Base-by-base conservation (phyloP, 2,888 invertebrate genomes). In the Pristionchus exspectatus region DNA sequence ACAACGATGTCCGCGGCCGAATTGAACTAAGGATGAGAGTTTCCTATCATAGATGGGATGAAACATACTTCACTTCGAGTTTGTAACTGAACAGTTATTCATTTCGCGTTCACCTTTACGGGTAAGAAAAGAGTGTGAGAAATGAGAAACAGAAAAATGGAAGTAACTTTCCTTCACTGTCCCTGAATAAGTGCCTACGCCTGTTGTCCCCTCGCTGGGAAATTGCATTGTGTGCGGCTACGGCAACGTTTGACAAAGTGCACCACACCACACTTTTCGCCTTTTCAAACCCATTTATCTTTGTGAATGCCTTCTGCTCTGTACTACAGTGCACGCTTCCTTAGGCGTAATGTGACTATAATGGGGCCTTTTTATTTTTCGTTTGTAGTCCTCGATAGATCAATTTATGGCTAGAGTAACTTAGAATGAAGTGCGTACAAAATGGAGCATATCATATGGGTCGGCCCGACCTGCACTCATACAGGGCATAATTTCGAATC, bases 201-300 rank as follows among this genome's bases (percentile, higher is more conserved):
- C n/a, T 63, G 63, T 63, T 63, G 63, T 63, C 63, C 24, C n/a
- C n/a, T 24, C 63, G n/a, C 59, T n/a, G n/a, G 74, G 38, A 38
- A 38, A 38, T 74, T 16, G 33, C 24, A 74, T 74, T 74, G 74
- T 33, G 33, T 7, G 33, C 33, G 27, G 14, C 33, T 74, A 24
- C 33, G 24, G 38, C 74, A 5, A 16, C 33, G 18, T 38, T 74
- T 74, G 33, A 33, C 18, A 74, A n/a, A 81, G 50, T 30, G 50
- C 38, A 50, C 12, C 5, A 2, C 69, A n/a, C 63, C 63, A 24
- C 69, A 81, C 44, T 81, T 24, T 81, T 38, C 33, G 16, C 24
- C 81, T 81, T 81, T 74, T 74, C 14, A 10, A 30, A 38, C 24
- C 74, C 38, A 21, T 74, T 74, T 38, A 74, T 74, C 74, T 30